phyloP scores from a whole-genome alignment of 2,888 invertebrate species.

The Anarsia innoxiella region DNA sequence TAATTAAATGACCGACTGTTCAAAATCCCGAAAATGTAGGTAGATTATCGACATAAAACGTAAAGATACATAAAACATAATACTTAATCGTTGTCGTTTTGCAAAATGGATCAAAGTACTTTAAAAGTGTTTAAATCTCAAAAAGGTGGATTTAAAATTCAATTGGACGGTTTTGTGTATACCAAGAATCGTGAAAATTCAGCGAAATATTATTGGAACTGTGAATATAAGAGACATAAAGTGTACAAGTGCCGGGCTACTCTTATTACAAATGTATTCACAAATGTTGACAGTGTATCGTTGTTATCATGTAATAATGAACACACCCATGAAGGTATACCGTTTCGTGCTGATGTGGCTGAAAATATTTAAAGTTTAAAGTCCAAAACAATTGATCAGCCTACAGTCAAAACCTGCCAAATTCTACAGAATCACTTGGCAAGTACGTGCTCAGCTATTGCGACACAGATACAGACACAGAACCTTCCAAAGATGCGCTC shows the following conservation, averaged over 20 bases:
- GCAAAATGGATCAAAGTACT: background rate
- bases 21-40: no score
- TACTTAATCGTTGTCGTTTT: background rate
- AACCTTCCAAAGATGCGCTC: conserved; percentile 9
- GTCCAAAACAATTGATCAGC: conserved; percentile 6
- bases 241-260: background rate
- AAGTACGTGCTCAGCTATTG: conserved; percentile 10
- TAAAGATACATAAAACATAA: no score
- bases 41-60: no score
- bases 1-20: no score
- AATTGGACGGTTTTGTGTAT: background rate
- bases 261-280: background rate
- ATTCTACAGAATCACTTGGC: conserved; percentile 14
- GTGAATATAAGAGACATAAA: background rate
- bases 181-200: background rate
- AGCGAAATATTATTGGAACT: background rate
- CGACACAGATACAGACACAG: no score
- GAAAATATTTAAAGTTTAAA: conserved; percentile 3
- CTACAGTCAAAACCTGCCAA: conserved; percentile 11
- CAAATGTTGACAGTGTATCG: background rate
- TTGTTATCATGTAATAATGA: background rate
- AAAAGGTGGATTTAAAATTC: background rate
- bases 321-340: background rate
- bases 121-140: background rate
- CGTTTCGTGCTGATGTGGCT: background rate